Base-by-base conservation (phyloP, 2,113 vertebrate genomes). In the Sebastes fasciatus region DNA sequence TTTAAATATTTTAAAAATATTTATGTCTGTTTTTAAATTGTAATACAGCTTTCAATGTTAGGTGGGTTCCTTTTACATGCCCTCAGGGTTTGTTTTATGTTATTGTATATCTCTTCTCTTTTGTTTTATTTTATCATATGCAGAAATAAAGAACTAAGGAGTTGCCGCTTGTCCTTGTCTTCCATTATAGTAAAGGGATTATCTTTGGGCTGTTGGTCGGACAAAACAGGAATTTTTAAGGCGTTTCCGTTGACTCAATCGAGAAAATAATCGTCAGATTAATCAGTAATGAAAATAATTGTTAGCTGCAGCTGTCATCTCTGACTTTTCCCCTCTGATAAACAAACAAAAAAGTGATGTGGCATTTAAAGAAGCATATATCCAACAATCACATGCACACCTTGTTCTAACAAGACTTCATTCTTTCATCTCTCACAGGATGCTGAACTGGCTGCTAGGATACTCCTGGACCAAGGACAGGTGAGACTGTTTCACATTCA, bases 391-490 rank as follows among this genome's bases (percentile, higher is more conserved):
- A 42, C 10, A 26, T 19, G 5, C 17, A 40, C 12, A 0, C 19
- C 17, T 51, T 51, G 12, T 17, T 26, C 42, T 82, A 67, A 78
- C 49, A 6, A 42, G 10, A 23, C 7, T 49, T 77, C 9, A 1
- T 21, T 21, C 49, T 23, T 52, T 60, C 2, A 0, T 83, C 68
- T 68, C 4, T 73, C 4, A 43, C 66, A 96, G 95, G 95, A 95
- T 49, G 95, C 91, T 66, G 95, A 96, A 61, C 82, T 94, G 74
- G 95, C 95, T 14, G 95, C 95, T 8, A 87, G 94, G 81, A 94
- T 96, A 54, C 93, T 96, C 62, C 89, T 96, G 80, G 95, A 96
- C 79, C 95, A 95, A 45, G 95, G 95, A 52, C 94, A 96, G 94
- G 95, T 96, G 16, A 80, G 88, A 19, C 8, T 19, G 34, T n/a